Evolutionary conservation across 2,113 vertebrate species (phyloP), one percentile per base, ranked within the genome.

Genomic region (Edolisoma coerulescens): DNA sequence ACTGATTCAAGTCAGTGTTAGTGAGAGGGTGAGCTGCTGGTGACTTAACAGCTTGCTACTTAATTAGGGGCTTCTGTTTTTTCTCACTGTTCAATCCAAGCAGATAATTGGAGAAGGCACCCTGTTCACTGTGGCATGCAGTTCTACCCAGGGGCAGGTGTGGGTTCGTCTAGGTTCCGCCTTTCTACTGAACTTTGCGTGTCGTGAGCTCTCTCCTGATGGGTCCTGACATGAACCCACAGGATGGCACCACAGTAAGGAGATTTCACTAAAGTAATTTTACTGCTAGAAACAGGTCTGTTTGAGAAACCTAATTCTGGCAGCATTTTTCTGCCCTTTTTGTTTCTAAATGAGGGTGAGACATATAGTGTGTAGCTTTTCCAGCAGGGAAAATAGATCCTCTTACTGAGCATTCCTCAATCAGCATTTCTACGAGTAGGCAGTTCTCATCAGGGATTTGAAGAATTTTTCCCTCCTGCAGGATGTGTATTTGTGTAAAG

Each of bases 151-250:
- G 87, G 92, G 94, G 75, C 93, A 76, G 54, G 18, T 68, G 68
- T 71, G 84, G 39, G 45, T 90, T 89, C 17, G 3, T 77, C 57
- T 39, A 68, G 68, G 89, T 61, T 75, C 81, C 4, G 6, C 88
- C 92, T 90, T 57, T 27, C 52, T 69, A 0, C 60, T 95, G 76
- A 95, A 44, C 68, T 87, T n/a, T 67, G 86, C 64, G 1, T 93
- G 71, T 95, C 93, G 90, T 11, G 16, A 60, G 60, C 84, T 86
- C 67, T 59, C 13, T 65, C 69, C 79, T 94, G 95, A 96, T 97
- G 96, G 69, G 80, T 96, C 88, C 95, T 96, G 95, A 97, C 49
- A 1, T 93, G 96, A 91, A 91, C 92, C 64, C 75, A 16, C 4
- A 41, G 71, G 83, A 74, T 59, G 83, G 69, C 76, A 75, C 45